Evolutionary conservation across 2,888 invertebrate species (phyloP).

Genomic region (Cheilosia variabilis): DNA sequence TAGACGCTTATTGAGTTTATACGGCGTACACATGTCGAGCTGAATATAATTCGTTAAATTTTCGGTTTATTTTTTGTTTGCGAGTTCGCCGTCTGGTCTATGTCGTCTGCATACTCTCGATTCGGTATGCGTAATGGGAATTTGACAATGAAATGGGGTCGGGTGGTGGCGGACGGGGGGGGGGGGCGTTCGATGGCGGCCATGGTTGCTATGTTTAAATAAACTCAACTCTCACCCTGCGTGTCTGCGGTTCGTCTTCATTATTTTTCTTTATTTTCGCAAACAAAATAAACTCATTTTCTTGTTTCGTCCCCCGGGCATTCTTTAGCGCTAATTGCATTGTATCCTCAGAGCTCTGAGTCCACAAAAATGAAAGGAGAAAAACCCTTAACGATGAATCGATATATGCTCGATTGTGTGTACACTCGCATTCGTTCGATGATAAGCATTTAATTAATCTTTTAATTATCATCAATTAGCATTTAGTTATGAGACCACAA

Average conservation of each 20-base stretch:
- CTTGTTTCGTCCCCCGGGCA: conserved; percentile 20
- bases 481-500: conserved; percentile 67
- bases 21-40: background rate
- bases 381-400: conserved; percentile 56
- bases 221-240: conserved; percentile 23
- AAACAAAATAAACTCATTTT: conserved; percentile 63
- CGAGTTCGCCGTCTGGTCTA: conserved; percentile 69
- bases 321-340: conserved; percentile 70
- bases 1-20: background rate
- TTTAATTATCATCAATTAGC: conserved; percentile 73
- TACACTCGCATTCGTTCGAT: conserved; percentile 22
- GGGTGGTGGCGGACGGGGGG: background rate
- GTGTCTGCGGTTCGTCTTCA: conserved; percentile 37
- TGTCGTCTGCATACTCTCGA: conserved; percentile 45
- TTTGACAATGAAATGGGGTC: conserved; percentile 14
- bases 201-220: conserved; percentile 39
- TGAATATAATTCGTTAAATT: background rate
- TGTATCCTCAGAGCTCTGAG: conserved; percentile 44
- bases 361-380: background rate
- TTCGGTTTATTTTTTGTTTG: conserved; percentile 24
- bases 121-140: conserved; percentile 51
- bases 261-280: conserved; percentile 13
- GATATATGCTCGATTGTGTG: conserved; percentile 18
- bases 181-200: background rate
- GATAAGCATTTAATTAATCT: conserved; percentile 71